These are phyloP conservation scores for Caranx ignobilis DNA, from an alignment of 2,113 vertebrate genomes.

Conservation along the genomic window DNA sequence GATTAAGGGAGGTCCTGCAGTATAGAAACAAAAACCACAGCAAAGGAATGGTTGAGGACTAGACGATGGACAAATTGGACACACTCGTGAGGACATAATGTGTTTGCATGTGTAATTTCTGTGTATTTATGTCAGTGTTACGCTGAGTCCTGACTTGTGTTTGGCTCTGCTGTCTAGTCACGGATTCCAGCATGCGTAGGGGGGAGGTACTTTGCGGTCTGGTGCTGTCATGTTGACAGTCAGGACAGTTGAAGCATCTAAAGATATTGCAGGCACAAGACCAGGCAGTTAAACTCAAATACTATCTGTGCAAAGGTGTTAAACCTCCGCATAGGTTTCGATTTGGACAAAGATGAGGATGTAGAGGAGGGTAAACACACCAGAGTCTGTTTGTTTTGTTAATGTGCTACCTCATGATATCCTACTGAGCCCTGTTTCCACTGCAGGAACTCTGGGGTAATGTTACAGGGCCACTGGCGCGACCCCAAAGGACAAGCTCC, in stretches of 20 bases:
- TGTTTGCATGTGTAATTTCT: slow-evolving; percentile 8
- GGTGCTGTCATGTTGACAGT: background rate
- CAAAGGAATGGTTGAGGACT: slow-evolving; percentile 2
- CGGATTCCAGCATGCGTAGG: background rate
- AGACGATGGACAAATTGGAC: background rate
- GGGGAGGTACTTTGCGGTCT: background rate
- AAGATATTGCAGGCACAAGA: background rate
- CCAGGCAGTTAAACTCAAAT: background rate
- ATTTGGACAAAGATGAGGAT: background rate
- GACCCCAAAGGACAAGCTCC: no score
- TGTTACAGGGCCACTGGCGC: no score
- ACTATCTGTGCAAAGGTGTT: background rate
- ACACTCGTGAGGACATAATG: background rate
- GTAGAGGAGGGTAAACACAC: background rate
- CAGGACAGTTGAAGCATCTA: background rate
- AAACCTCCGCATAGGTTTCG: background rate
- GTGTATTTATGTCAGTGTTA: slow-evolving; percentile 13
- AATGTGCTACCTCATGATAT: background rate
- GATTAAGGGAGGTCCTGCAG: background rate
- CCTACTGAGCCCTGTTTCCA: no score
- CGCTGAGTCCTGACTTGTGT: background rate
- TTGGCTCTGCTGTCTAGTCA: slow-evolving; percentile 11
- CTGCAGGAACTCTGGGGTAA: no score
- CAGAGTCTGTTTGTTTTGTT: background rate
- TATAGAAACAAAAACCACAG: background rate